Conservation (phyloP, 2,797 vertebrate genomes). For the Enteromius argenteus region DNA sequence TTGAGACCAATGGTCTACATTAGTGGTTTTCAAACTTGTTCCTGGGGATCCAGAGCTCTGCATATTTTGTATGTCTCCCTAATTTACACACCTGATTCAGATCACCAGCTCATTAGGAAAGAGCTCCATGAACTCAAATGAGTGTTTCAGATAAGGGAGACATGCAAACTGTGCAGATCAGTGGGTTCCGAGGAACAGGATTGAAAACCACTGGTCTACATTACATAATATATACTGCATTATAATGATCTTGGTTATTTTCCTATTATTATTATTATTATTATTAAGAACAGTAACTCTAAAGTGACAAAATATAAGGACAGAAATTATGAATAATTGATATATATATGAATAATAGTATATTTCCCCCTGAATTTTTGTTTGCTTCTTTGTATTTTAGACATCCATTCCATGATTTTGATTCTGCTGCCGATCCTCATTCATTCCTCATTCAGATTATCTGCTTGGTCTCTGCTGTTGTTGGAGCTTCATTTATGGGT, state of each 20-base stretch:
- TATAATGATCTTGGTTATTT: background rate
- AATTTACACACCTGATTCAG: too few species aligned
- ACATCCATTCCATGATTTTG: conserved; percentile 39
- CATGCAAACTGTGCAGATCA: too few species aligned
- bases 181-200: too few species aligned
- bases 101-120: too few species aligned
- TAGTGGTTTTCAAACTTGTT: too few species aligned
- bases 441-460: conserved; percentile 23
- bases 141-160: too few species aligned
- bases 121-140: too few species aligned
- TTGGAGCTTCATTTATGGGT: conserved; percentile 63
- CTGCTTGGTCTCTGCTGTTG: conserved; percentile 32
- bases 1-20: too few species aligned
- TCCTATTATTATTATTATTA: background rate
- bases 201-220: background rate
- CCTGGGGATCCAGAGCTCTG: too few species aligned
- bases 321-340: background rate
- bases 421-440: background rate
- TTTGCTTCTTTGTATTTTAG: conserved; percentile 47
- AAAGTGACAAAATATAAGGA: background rate
- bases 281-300: too few species aligned
- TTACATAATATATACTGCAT: background rate
- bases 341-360: too few species aligned
- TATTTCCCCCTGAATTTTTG: background rate
- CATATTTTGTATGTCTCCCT: too few species aligned